Percentiles rank a stretch among this genome's conserved stretches.
phyloP scores from a whole-genome alignment of 2,797 vertebrate species.

The Macroramphosus scolopax region DNA sequence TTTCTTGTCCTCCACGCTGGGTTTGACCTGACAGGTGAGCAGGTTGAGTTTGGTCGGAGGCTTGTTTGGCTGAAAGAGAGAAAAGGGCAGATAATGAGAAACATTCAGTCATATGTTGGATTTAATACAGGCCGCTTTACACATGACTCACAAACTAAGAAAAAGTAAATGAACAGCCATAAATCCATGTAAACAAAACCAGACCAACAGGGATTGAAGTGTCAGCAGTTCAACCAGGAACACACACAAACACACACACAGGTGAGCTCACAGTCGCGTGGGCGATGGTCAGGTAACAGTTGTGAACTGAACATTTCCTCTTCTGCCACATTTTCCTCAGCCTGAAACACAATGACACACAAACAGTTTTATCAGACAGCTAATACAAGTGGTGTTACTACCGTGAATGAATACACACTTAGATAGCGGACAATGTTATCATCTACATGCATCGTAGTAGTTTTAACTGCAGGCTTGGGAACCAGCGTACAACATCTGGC shows the following conservation, averaged over 20 bases:
- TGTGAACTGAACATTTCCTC: constrained; percentile 79
- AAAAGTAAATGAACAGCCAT: too few species aligned
- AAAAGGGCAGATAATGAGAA: background rate
- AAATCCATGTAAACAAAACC: too few species aligned
- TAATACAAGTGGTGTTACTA: too few species aligned
- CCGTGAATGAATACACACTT: too few species aligned
- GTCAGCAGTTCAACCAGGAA: background rate
- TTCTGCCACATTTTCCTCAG: constrained; percentile 84
- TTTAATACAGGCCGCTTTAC: too few species aligned
- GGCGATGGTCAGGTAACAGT: constrained; percentile 82
- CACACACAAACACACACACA: constrained; percentile 12
- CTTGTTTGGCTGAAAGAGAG: constrained; percentile 75
- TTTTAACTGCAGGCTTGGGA: too few species aligned
- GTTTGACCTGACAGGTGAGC: constrained; percentile 88
- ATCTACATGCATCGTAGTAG: too few species aligned
- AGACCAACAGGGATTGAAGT: background rate
- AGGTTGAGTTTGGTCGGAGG: constrained; percentile 84
- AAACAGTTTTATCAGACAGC: too few species aligned
- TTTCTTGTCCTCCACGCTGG: constrained; percentile 83
- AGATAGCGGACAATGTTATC: too few species aligned
- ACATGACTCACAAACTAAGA: too few species aligned
- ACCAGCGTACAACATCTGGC: too few species aligned
- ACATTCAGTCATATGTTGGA: too few species aligned
- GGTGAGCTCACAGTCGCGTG: constrained; percentile 76
- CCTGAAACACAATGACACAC: constrained; percentile 54